phyloP scores from a whole-genome alignment of 2,113 vertebrate genomes.

The Ornithorhynchus anatinus region DNA sequence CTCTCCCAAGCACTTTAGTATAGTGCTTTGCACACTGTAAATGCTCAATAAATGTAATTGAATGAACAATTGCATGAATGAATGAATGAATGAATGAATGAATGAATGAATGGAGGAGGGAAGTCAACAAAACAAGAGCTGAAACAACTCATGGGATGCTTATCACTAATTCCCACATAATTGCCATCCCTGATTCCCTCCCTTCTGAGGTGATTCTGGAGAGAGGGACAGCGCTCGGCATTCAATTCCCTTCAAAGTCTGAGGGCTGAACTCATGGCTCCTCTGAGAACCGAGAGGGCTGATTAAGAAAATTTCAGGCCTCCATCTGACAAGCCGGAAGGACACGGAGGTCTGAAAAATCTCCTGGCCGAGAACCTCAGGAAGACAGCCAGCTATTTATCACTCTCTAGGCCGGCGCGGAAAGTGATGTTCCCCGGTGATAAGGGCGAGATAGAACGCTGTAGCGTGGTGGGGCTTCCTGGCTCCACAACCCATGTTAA shows the following conservation, averaged over 20 bases:
- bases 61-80: no score
- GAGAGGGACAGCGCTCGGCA: conserved; percentile 13
- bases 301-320: not conserved
- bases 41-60: no score
- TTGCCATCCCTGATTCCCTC: not conserved
- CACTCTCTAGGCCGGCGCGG: not conserved
- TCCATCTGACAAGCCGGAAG: not conserved
- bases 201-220: not conserved
- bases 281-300: not conserved
- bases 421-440: no score
- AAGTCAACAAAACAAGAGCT: conserved; percentile 31
- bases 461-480: no score
- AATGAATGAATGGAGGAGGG: not conserved
- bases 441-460: no score
- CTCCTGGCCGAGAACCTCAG: not conserved
- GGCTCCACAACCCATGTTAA: no score
- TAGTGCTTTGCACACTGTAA: no score
- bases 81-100: no score
- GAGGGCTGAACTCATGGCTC: no score
- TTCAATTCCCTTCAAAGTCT: conserved; percentile 10
- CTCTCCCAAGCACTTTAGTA: no score
- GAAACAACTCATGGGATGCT: conserved; percentile 23
- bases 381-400: not conserved
- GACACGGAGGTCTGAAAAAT: not conserved
- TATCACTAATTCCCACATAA: conserved; percentile 31